phyloP scores from a whole-genome alignment of 2,888 invertebrate species.

The Agonum fuliginosum region DNA sequence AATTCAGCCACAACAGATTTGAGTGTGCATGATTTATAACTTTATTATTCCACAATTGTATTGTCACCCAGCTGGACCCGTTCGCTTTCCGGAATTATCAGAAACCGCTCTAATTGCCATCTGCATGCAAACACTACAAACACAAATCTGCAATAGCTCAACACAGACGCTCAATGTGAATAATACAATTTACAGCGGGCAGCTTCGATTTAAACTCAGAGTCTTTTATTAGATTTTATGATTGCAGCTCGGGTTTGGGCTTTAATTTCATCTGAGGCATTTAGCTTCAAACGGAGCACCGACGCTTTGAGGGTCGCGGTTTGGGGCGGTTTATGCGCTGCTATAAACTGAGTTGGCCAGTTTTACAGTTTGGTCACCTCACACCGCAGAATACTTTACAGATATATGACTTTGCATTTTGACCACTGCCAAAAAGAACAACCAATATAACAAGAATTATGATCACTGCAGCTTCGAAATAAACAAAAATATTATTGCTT shows the following conservation, averaged over 20 bases:
- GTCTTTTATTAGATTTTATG: constrained; percentile 58
- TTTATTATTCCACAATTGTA: too few relatives aligned
- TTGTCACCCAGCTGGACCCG: too few relatives aligned
- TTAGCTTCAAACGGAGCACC: constrained; percentile 46
- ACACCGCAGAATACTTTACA: constrained; percentile 39
- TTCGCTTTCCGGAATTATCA: too few relatives aligned
- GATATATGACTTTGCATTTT: background rate
- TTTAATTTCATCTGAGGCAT: constrained; percentile 58
- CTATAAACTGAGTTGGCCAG: constrained; percentile 56
- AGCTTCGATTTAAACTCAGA: constrained; percentile 17
- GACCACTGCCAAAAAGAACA: background rate
- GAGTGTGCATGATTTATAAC: too few relatives aligned
- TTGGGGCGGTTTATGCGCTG: constrained; percentile 20
- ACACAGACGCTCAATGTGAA: constrained; percentile 16
- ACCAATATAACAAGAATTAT: background rate
- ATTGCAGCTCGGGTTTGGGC: constrained; percentile 42
- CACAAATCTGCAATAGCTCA: background rate
- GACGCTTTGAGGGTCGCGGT: constrained; percentile 41
- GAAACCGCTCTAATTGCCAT: too few relatives aligned
- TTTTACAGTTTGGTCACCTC: constrained; percentile 45
- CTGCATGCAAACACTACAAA: background rate
- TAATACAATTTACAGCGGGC: constrained; percentile 49
- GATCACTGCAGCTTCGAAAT: too few relatives aligned
- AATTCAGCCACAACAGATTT: too few relatives aligned
- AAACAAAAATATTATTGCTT: too few relatives aligned